phyloP scores from a whole-genome alignment of 2,888 invertebrate species.

The Xestobium rufovillosum region DNA sequence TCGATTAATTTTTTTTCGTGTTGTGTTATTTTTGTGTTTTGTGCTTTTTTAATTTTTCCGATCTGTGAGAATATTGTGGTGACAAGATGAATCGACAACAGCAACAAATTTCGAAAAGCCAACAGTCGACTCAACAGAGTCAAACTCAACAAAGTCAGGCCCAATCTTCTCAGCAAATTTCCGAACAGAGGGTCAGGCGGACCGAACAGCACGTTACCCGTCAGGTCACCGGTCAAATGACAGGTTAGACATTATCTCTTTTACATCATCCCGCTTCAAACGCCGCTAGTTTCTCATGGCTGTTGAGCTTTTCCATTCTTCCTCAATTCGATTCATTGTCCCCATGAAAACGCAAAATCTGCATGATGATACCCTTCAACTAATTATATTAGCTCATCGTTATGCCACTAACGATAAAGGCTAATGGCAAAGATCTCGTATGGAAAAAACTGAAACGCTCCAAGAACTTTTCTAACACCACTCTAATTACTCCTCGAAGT shows the following conservation, averaged over 20 bases:
- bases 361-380: too few species aligned
- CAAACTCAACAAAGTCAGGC: slow-evolving; percentile 44
- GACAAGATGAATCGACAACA: slow-evolving; percentile 72
- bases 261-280: too few species aligned
- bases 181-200: slow-evolving; percentile 55
- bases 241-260: slow-evolving; percentile 47
- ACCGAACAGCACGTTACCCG: slow-evolving; percentile 74
- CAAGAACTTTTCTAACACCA: too few species aligned
- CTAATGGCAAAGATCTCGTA: too few species aligned
- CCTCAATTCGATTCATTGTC: too few species aligned
- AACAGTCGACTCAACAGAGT: slow-evolving; percentile 45
- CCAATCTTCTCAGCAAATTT: slow-evolving; percentile 46
- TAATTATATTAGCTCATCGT: too few species aligned
- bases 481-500: too few species aligned
- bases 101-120: slow-evolving; percentile 39
- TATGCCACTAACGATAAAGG: too few species aligned
- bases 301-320: too few species aligned
- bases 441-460: too few species aligned
- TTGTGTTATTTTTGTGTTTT: slow-evolving; percentile 37
- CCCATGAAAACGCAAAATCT: slow-evolving; percentile 23
- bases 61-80: slow-evolving; percentile 39
- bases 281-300: too few species aligned
- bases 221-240: slow-evolving; percentile 65
- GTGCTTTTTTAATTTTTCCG: slow-evolving; percentile 31
- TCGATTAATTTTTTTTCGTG: slow-evolving; percentile 29